phyloP scores from a whole-genome alignment of 1,140 invertebrate species.

The Dolichoris vasculosae region DNA sequence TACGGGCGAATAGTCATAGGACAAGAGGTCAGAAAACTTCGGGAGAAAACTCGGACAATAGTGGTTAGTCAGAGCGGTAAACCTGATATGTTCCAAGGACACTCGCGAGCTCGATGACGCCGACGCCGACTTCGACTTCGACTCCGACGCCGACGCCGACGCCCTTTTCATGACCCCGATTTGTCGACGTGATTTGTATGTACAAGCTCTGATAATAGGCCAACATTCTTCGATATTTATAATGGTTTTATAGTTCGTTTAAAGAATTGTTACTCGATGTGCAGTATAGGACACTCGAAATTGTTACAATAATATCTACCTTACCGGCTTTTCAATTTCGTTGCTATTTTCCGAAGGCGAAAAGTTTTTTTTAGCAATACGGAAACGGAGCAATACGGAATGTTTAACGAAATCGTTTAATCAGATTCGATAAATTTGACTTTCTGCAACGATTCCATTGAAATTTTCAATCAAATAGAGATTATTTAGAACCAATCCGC shows the following conservation, averaged over 20 bases:
- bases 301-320: background rate
- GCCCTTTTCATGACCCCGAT: slow-evolving; percentile 54
- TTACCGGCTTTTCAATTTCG: background rate
- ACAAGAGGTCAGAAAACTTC: slow-evolving; percentile 51
- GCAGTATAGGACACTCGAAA: background rate
- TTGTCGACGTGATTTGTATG: slow-evolving; percentile 55
- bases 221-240: background rate
- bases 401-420: background rate
- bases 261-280: background rate
- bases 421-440: background rate
- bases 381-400: too few relatives aligned
- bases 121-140: slow-evolving; percentile 1
- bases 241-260: background rate
- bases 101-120: slow-evolving; percentile 38
- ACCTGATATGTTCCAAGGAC: slow-evolving; percentile 56
- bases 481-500: too few relatives aligned
- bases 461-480: background rate
- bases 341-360: background rate
- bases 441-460: background rate
- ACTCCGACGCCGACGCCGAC: slow-evolving; percentile 21
- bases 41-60: slow-evolving; percentile 53
- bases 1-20: background rate
- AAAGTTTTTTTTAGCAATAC: background rate
- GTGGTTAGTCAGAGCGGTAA: slow-evolving; percentile 55
- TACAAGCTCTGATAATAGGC: slow-evolving; percentile 1